Evolutionary conservation across 2,888 invertebrate genomes (phyloP).

Genomic region (Anagyrus pseudococci): DNA sequence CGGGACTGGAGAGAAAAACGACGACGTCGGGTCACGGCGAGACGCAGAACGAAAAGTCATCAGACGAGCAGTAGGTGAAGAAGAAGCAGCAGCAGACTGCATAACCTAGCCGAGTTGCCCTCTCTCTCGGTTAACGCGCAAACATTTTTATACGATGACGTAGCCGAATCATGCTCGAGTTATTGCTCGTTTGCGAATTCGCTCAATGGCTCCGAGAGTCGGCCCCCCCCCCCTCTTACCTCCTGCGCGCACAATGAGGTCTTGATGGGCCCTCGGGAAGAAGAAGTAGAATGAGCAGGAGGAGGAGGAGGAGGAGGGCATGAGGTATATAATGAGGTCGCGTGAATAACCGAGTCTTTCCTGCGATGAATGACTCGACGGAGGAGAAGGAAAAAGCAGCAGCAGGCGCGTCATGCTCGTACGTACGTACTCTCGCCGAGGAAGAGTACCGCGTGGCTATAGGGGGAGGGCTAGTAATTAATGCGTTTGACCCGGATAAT

Average conservation of each 20-base stretch:
- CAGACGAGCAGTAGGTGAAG: too few relatives aligned
- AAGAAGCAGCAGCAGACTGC: too few relatives aligned
- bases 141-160: too few relatives aligned
- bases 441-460: background rate
- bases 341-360: slow-evolving; percentile 26
- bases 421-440: background rate
- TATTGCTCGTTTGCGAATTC: slow-evolving; percentile 34
- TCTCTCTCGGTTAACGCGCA: background rate
- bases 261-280: too few relatives aligned
- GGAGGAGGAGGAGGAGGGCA: too few relatives aligned
- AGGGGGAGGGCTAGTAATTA: slow-evolving; percentile 15
- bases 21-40: too few relatives aligned
- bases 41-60: too few relatives aligned
- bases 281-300: too few relatives aligned
- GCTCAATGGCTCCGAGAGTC: slow-evolving; percentile 13
- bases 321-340: slow-evolving; percentile 27
- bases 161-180: slow-evolving; percentile 19
- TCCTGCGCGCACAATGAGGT: slow-evolving; percentile 10
- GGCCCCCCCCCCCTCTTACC: background rate
- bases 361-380: too few relatives aligned
- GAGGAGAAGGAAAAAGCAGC: background rate
- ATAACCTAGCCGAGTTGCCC: background rate
- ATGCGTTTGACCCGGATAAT: slow-evolving; percentile 18
- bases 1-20: too few relatives aligned
- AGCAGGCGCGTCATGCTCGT: background rate